Evolutionary conservation across 2,797 vertebrate genomes (phyloP), one percentile per base, ranked within the genome.

Genomic region (Tenualosa ilisha): DNA sequence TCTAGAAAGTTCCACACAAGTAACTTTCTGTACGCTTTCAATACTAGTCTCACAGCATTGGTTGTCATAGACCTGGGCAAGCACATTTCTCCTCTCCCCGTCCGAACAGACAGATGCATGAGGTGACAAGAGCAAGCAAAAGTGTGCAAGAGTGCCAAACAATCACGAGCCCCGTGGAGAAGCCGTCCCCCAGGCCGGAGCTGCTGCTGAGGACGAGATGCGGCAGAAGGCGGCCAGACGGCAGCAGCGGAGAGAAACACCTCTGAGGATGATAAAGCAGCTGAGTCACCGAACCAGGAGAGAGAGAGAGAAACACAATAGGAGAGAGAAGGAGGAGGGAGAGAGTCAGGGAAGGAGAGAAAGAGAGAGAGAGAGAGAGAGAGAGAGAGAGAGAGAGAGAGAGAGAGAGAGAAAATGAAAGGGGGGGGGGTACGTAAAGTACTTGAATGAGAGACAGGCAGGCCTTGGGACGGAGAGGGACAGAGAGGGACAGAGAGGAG

Each of bases 221-320:
- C 12, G 40, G 72, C 72, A 79, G 72, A 20, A 79, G 40, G 72
- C 20, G 40, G 40, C 20, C 72, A 79, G 40, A 43, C 72, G 40
- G 72, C 40, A 79, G 26, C 82, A 40, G 31, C 12, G 1, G 53
- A 22, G 1, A 8, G 3, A 40, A 53, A 22, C 51, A n/a, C 53
- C 40, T 56, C 72, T 79, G 17, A 79, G 49, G 26, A 56, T 59
- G n/a, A 65, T 7, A 59, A 85, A 87, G 40, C 49, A 83, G 88
- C 91, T 86, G 89, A 92, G 84, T 91, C 89, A 92, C 72, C 81
- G 84, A 46, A 84, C 31, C 65, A 85, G 82, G 49, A 56, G 37
- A 82, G 54, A 5, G 1, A 85, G 2, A 15, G 79, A 82, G 65
- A 79, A 51, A n/a, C 24, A 43, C 49, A 46, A 37, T 43, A 15